These are phyloP conservation scores for Dendrolimus kikuchii DNA, from an alignment of 1,140 invertebrate species.

Conservation along the genomic window DNA sequence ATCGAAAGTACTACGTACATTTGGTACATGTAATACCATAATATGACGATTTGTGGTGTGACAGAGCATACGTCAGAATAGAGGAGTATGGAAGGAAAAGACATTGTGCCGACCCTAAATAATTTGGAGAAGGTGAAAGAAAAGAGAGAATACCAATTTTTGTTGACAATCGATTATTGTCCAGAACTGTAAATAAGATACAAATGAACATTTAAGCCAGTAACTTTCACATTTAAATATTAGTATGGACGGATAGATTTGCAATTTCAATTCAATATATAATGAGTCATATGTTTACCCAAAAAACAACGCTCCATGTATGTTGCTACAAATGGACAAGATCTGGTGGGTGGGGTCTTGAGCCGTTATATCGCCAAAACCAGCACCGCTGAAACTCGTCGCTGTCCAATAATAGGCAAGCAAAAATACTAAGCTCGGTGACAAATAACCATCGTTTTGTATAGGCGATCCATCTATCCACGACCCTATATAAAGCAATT, in stretches of 20 bases:
- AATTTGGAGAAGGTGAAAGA: too few relatives aligned
- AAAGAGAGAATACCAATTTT: too few relatives aligned
- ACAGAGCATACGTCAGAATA: too few relatives aligned
- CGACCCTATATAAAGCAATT: slow-evolving; percentile 28
- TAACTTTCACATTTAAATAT: background rate
- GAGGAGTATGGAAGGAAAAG: too few relatives aligned
- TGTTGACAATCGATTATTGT: too few relatives aligned
- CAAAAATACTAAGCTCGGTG: slow-evolving; percentile 50
- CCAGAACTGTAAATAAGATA: too few relatives aligned
- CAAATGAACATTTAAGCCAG: background rate
- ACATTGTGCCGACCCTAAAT: too few relatives aligned
- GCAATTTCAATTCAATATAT: background rate
- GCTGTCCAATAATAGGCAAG: slow-evolving; percentile 64
- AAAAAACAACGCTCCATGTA: slow-evolving; percentile 64
- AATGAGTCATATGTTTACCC: slow-evolving; percentile 38
- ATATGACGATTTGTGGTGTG: too few relatives aligned
- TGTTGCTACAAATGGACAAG: slow-evolving; percentile 51
- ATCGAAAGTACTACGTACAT: too few relatives aligned
- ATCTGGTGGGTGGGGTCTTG: slow-evolving; percentile 55
- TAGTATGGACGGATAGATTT: background rate
- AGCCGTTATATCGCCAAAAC: slow-evolving; percentile 65
- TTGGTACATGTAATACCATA: too few relatives aligned
- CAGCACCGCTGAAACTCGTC: slow-evolving; percentile 55
- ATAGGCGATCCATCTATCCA: slow-evolving; percentile 47
- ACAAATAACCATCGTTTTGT: slow-evolving; percentile 32